phyloP scores from a whole-genome alignment of 2,888 invertebrate genomes.

The Tetanocera ferruginea region DNA sequence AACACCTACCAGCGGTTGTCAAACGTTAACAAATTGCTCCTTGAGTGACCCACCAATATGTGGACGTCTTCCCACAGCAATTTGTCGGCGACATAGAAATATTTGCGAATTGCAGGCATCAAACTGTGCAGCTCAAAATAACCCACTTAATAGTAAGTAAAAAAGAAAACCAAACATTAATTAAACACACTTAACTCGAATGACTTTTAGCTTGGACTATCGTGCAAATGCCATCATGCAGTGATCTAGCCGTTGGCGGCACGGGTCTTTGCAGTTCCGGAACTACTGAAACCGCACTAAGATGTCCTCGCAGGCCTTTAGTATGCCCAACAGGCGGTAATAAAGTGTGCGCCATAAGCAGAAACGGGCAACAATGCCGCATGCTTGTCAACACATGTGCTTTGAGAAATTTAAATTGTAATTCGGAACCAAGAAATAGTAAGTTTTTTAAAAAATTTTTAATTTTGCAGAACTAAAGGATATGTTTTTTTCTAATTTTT shows the following conservation, averaged over 20 bases:
- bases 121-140: not conserved
- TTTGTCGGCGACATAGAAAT: constrained; percentile 1
- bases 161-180: not conserved
- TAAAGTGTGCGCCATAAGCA: constrained; percentile 24
- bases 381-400: constrained; percentile 28
- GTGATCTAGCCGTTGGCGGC: not conserved
- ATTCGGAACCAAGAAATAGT: constrained; percentile 9
- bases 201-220: not conserved
- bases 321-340: not conserved
- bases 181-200: not conserved
- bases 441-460: not conserved
- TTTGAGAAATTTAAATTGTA: constrained; percentile 35
- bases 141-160: not conserved
- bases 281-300: not conserved
- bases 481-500: not conserved
- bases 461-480: not conserved
- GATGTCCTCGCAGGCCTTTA: not conserved
- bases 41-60: not conserved
- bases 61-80: not conserved
- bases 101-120: not conserved
- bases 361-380: constrained; percentile 30
- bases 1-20: not conserved
- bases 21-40: not conserved
- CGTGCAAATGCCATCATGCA: not conserved
- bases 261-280: not conserved